Conservation (phyloP, 2,113 vertebrate genomes). For the Nyctereutes procyonoides region DNA sequence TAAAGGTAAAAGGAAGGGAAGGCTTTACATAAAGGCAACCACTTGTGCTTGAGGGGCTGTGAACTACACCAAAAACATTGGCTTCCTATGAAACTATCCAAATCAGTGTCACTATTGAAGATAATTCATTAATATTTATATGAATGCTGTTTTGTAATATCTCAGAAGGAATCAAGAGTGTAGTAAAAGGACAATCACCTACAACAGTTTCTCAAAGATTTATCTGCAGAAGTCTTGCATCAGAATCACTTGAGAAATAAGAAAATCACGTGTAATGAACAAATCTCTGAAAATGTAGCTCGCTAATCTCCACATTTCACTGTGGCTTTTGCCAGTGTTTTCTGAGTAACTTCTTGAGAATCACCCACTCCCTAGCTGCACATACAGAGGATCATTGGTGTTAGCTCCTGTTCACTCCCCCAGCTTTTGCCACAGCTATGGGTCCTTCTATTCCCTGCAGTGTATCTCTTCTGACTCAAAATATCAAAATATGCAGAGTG, state of each 20-base stretch:
- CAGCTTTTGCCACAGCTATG: rapidly evolving
- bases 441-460: not conserved
- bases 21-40: not conserved
- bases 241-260: not conserved
- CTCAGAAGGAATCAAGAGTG: not conserved
- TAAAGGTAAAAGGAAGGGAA: not conserved
- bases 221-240: not conserved
- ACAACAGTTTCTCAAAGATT: not conserved
- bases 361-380: not conserved
- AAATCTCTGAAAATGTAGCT: not conserved
- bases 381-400: not conserved
- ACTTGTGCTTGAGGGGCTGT: rapidly evolving
- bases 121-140: not conserved
- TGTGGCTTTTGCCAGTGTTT: not conserved
- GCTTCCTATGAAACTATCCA: not conserved
- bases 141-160: not conserved
- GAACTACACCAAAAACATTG: not conserved
- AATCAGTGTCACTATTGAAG: not conserved
- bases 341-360: not conserved
- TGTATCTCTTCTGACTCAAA: not conserved
- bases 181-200: not conserved
- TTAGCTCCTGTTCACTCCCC: rapidly evolving
- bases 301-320: not conserved
- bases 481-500: not conserved
- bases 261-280: not conserved